Conservation (phyloP, 2,888 invertebrate species). For the Epinotia nisella region DNA sequence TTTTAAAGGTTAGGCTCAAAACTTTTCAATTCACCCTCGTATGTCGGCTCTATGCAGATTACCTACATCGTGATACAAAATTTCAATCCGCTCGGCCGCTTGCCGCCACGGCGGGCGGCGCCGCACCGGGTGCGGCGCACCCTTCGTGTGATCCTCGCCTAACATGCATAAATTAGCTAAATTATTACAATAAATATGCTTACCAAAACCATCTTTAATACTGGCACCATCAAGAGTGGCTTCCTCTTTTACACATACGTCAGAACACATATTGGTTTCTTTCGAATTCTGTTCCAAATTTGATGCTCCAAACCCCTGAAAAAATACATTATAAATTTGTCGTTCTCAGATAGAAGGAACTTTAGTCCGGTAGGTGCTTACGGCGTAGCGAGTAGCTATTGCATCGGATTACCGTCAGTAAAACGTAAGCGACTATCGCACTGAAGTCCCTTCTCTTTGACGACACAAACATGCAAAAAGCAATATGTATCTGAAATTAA, state of each 20-base stretch:
- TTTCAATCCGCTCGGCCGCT: no score
- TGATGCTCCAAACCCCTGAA: conserved; percentile 11
- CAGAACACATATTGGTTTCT: conserved; percentile 4
- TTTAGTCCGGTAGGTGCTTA: not conserved
- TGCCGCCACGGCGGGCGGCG: no score
- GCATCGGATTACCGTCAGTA: not conserved
- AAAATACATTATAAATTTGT: not conserved
- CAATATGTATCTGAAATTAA: no score
- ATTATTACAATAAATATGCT: conserved; percentile 7
- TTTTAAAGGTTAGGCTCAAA: no score
- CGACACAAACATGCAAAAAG: not conserved
- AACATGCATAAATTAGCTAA: not conserved
- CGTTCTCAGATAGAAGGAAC: not conserved
- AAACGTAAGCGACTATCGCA: no score
- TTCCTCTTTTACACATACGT: conserved; percentile 11
- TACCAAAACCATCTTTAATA: conserved; percentile 40
- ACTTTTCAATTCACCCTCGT: no score
- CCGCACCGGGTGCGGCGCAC: no score
- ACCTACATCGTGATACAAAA: no score
- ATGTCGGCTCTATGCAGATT: no score
- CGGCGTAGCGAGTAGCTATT: not conserved
- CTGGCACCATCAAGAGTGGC: conserved; percentile 38
- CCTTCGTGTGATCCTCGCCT: no score
- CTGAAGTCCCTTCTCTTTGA: not conserved
- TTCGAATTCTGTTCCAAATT: not conserved